Evolutionary conservation across 2,797 vertebrate genomes (phyloP), one percentile per base, ranked within the genome.

Genomic region (Florisuga fusca): DNA sequence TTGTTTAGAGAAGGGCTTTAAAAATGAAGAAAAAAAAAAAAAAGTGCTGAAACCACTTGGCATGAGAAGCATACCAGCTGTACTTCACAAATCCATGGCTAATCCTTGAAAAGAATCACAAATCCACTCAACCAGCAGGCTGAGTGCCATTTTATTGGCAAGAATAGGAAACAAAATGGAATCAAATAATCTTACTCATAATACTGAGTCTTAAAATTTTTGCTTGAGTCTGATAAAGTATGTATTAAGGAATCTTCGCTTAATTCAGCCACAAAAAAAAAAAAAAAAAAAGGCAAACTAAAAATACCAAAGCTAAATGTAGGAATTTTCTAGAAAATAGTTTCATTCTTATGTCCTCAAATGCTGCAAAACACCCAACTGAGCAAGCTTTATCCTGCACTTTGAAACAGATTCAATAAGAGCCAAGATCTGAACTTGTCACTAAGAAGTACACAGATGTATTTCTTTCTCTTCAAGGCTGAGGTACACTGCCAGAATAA

Each of bases 91-190:
- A 97, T 95, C 96, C 80, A 54, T n/a, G 64, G 89, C 80, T 96
- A 89, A 96, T 95, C 94, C 77, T 76, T 72, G 74, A 71, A 87
- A 94, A 93, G 89, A 96, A 92, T 92, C 91, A 90, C 74, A 91
- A 95, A 96, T 87, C 74, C 79, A 93, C 93, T 88, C 92, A 91
- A 74, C 71, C 85, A 66, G 71, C 77, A 92, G 57, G 59, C 88
- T 71, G 79, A 87, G 50, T 74, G 84, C 93, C 93, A 87, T 81
- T 90, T 89, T 84, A 84, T 54, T 87, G 76, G 67, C 67, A 88
- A 87, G 75, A 90, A 79, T 5, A 2, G 4, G 87, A 75, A 96
- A 83, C 54, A 85, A 94, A 96, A 89, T 64, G 68, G 82, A 84
- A 89, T 77, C 46, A 87, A 73, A 91, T 14, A 83, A 8, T 50